phyloP scores from a whole-genome alignment of 2,888 invertebrate species.

The Cheilosia vernalis region DNA sequence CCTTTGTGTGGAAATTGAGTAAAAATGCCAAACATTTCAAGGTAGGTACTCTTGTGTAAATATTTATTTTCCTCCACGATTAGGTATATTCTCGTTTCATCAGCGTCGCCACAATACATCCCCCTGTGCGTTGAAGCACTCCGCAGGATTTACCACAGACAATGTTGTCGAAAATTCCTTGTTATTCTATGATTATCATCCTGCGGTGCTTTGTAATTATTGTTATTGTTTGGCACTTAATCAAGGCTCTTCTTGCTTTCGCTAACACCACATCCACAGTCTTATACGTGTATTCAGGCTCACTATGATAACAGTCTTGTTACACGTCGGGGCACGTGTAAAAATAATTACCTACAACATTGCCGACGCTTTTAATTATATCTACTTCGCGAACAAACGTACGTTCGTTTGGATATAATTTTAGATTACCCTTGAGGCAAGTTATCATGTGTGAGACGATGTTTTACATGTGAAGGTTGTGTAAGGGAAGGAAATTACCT shows the following conservation, averaged over 20 bases:
- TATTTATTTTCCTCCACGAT: slow-evolving; percentile 1
- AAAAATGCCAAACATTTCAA: not conserved
- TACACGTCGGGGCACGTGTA: slow-evolving; percentile 69
- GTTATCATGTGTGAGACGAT: slow-evolving; percentile 20
- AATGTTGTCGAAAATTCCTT: slow-evolving; percentile 40
- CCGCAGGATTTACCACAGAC: slow-evolving; percentile 23
- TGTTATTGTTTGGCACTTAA: slow-evolving; percentile 66
- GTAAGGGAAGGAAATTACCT: slow-evolving; percentile 48
- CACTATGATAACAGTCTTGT: slow-evolving; percentile 31
- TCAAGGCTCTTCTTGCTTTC: slow-evolving; percentile 49
- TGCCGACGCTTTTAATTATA: slow-evolving; percentile 66
- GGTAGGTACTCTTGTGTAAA: not conserved
- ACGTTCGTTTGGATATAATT: slow-evolving; percentile 39
- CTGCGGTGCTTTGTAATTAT: slow-evolving; percentile 51
- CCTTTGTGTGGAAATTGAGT: not conserved
- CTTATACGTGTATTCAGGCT: slow-evolving; percentile 12
- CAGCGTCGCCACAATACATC: no score
- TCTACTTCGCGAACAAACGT: slow-evolving; percentile 32
- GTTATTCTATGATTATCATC: slow-evolving; percentile 64
- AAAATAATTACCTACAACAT: slow-evolving; percentile 69
- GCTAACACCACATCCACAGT: slow-evolving; percentile 11
- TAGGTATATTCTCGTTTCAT: slow-evolving; percentile 7
- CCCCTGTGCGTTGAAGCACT: not conserved
- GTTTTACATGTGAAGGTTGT: slow-evolving; percentile 24
- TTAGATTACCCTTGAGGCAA: slow-evolving; percentile 49